Evolutionary conservation across 1,140 invertebrate genomes (phyloP).

Genomic region (Drosophila elegans): DNA sequence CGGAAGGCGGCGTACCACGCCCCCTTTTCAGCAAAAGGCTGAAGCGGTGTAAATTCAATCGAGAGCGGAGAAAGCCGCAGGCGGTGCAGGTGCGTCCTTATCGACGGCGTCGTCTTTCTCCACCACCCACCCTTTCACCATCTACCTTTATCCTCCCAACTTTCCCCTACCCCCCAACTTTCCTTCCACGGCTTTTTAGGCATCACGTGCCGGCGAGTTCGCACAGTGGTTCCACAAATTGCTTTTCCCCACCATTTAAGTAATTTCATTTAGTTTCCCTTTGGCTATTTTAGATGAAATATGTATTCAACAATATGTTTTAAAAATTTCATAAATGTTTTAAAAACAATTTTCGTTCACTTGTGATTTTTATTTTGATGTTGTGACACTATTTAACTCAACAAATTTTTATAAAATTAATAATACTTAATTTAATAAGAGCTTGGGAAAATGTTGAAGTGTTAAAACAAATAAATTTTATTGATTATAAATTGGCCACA

Average conservation of each 20-base stretch:
- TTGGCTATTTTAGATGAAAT: no score
- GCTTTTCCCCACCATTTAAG: not conserved
- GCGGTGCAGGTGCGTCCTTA: conserved; percentile 67
- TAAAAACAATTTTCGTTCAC: no score
- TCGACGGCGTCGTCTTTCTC: conserved; percentile 17
- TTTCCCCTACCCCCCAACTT: not conserved
- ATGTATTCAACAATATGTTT: no score
- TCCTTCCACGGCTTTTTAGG: conserved; percentile 16
- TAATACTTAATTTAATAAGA: no score
- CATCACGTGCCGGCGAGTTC: conserved; percentile 31
- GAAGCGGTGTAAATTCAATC: conserved; percentile 59
- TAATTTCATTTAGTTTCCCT: no score
- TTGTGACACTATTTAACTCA: no score
- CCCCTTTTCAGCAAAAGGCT: conserved; percentile 22
- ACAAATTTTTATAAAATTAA: no score
- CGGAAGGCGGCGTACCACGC: not conserved
- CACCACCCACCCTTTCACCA: not conserved
- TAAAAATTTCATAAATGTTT: no score
- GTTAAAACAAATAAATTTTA: no score
- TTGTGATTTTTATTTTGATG: no score
- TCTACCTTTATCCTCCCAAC: not conserved
- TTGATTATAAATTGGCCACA: no score
- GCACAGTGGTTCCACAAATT: conserved; percentile 15
- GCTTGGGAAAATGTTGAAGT: no score
- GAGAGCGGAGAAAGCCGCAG: conserved; percentile 59